Base-by-base conservation (phyloP, 2,113 vertebrate genomes). In the Phylloscopus trochilus region DNA sequence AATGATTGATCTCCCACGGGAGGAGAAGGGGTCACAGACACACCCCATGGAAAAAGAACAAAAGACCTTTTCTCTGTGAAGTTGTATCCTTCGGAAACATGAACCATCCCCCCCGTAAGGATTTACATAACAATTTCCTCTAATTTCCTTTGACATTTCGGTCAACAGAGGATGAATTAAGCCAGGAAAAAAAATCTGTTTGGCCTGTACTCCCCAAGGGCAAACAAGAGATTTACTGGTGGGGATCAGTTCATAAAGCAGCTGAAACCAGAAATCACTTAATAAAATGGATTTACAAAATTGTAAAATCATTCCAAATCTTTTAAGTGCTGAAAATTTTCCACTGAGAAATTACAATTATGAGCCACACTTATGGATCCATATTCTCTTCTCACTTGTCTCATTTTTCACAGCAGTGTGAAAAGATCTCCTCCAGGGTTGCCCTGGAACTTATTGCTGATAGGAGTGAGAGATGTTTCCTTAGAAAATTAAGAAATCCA, bases 141-240 rank as follows among this genome's bases (percentile, higher is more conserved):
- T 96, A 78, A 97, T 97, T 96, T 97, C 79, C 90, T 96, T 84
- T 97, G 94, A 96, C 92, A 93, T 96, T 96, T 97, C 94, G 95
- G 80, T 84, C 93, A 92, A 80, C 67, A 59, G 53, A 24, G 66
- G 70, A 97, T 82, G 89, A 97, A 97, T 95, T 85, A 96, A 97
- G 93, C 78, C 66, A 89, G 81, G 77, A 91, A 59, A 86, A 93
- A 85, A 63, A 83, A 53, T 83, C 79, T 89, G 37, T 72, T 92
- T 97, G 95, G 83, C 94, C 90, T 97, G 46, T 78, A 79, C 27
- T 96, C 86, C 79, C 83, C 86, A 92, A 96, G 63, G 63, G n/a
- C 91, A 96, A 89, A 76, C 5, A 41, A 69, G 63, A 87, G 88
- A 94, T 92, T 95, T 92, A 82, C 82, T 92, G 53, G 6, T 62